phyloP scores from a whole-genome alignment of 2,113 vertebrate species.

The Cebus imitator region DNA sequence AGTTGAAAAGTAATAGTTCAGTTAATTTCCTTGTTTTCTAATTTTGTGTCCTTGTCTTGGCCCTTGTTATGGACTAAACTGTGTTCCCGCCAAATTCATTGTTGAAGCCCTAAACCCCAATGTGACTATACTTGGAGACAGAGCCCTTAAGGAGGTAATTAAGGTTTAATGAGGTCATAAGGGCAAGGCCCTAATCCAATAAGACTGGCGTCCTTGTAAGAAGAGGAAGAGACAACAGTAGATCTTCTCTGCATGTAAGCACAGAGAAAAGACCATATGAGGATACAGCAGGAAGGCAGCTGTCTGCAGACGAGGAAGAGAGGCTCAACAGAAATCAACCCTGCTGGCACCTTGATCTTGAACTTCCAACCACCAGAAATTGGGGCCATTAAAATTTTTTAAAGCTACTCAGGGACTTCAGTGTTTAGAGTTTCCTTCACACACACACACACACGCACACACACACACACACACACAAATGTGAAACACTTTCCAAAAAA shows the following conservation, averaged over 20 bases:
- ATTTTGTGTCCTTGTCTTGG: neutral
- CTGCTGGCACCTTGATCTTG: neutral
- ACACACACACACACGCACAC: neutral
- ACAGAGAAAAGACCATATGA: neutral
- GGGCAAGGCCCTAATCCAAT: neutral
- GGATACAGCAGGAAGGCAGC: neutral
- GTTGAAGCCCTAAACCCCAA: neutral
- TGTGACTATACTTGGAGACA: neutral
- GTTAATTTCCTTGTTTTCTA: neutral
- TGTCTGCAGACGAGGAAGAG: neutral
- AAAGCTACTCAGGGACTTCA: neutral
- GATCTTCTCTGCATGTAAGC: neutral
- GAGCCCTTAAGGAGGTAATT: neutral
- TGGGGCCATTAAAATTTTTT: neutral
- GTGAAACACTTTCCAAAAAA: neutral
- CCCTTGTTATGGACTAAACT: neutral
- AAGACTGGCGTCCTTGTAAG: neutral
- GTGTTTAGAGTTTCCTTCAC: neutral
- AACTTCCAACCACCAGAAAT: neutral
- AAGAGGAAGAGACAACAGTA: neutral
- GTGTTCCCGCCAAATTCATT: neutral
- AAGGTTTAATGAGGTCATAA: neutral
- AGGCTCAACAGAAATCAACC: neutral
- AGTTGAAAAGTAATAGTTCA: conserved; percentile 28
- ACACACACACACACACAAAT: neutral